Evolutionary conservation across 1,140 invertebrate species (phyloP), one percentile per base, ranked within the genome.

Genomic region (Tribolium castaneum): DNA sequence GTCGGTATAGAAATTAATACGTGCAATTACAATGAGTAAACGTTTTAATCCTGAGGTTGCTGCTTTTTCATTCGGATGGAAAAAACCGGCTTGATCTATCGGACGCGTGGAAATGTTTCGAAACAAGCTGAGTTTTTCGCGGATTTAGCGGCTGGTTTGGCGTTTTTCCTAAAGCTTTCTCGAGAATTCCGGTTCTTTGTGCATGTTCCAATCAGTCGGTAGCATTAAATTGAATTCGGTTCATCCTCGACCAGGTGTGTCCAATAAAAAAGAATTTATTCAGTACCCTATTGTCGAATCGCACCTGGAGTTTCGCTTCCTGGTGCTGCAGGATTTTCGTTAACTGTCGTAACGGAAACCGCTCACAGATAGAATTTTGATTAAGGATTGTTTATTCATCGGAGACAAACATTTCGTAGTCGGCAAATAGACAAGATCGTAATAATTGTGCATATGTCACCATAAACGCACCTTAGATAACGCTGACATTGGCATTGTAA

Each of bases 401-500:
- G 12, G 19, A 54, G 52, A 54, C 56, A 62, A 62, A 22, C 56
- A 62, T 62, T 62, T 25, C 16, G 25, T 34, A 72, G 25, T 54
- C 12, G 34, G 45, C 13, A 72, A 72, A 72, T 72, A 72, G n/a
- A 16, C 45, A 12, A 35, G 22, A 70, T 22, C 3, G 16, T 70
- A 45, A 6, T 19, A 71, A 49, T 71, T 71, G 34, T 71, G 66
- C 66, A 50, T 71, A 71, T 50, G 66, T 62, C 16, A 19, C 2
- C 16, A 71, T 49, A 71, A 45, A 71, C 35, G 35, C 14, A 72
- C 50, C 59, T 34, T 12, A 75, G 54, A 62, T 59, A 59, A 70
- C 16, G 56, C 72, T 81, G 75, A 78, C 78, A 70, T 80, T 81
- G 80, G 78, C 80, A 81, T 81, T 81, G 80, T 77, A 74, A 77